Conservation (phyloP, 2,888 invertebrate species). For the Torymus tubicola region DNA sequence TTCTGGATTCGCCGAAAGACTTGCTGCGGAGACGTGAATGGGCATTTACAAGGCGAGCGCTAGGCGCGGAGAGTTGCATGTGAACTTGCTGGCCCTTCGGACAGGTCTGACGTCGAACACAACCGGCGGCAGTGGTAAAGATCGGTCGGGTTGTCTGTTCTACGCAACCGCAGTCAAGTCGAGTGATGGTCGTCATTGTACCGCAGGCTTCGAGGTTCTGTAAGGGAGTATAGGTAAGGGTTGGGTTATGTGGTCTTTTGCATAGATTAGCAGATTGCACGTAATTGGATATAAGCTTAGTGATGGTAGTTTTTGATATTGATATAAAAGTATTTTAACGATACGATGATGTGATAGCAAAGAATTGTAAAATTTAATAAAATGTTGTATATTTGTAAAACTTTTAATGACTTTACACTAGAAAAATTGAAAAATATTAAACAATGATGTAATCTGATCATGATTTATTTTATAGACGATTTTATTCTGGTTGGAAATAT, state of each 20-base stretch:
- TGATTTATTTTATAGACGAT: too few relatives aligned
- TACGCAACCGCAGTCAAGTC: slow-evolving; percentile 66
- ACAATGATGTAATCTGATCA: too few relatives aligned
- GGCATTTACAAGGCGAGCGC: slow-evolving; percentile 58
- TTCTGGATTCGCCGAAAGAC: slow-evolving; percentile 28
- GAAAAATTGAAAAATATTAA: too few relatives aligned
- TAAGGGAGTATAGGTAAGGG: neutral
- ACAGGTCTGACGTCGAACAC: slow-evolving; percentile 60
- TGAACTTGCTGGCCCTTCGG: slow-evolving; percentile 60
- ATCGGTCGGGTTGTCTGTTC: slow-evolving; percentile 66
- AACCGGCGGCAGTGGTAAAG: slow-evolving; percentile 63
- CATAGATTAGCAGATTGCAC: too few relatives aligned
- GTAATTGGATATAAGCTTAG: too few relatives aligned
- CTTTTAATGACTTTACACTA: too few relatives aligned
- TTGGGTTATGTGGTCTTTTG: neutral
- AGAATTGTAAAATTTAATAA: too few relatives aligned
- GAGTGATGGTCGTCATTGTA: slow-evolving; percentile 68
- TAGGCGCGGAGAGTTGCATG: slow-evolving; percentile 59
- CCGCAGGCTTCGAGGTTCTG: slow-evolving; percentile 66
- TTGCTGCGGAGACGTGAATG: slow-evolving; percentile 20
- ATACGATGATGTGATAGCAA: too few relatives aligned
- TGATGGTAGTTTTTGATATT: too few relatives aligned
- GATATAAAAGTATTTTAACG: too few relatives aligned
- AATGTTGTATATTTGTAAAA: too few relatives aligned
- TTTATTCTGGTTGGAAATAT: too few relatives aligned